Conservation (phyloP, 64 coral and sea anemone genomes). For the Dendrophyllia cribrosa region DNA sequence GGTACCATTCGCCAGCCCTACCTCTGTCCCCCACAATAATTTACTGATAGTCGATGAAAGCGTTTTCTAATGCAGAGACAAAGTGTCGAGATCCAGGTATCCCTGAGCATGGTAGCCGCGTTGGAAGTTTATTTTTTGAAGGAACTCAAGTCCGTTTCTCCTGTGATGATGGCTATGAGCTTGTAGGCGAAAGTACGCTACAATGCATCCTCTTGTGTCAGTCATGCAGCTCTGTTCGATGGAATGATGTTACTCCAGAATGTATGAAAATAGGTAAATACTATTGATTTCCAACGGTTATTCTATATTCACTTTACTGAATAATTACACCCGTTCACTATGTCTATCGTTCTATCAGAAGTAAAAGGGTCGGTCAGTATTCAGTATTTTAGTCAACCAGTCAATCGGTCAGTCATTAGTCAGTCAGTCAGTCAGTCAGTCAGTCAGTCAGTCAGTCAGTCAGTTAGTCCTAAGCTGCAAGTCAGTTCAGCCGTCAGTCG, state of each 20-base stretch:
- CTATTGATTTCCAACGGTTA: background rate
- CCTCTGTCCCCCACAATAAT: background rate
- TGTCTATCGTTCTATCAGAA: no score
- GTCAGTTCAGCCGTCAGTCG: no score
- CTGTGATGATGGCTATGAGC: slow-evolving; percentile 75
- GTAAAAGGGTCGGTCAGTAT: no score
- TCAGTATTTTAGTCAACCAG: no score
- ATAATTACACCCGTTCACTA: background rate
- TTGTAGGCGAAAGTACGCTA: slow-evolving; percentile 35
- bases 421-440: no score
- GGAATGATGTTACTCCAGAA: slow-evolving; percentile 60
- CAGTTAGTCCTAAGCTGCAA: no score
- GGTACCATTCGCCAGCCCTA: no score
- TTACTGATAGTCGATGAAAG: background rate
- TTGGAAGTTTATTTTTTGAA: slow-evolving; percentile 52
- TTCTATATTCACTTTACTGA: no score
- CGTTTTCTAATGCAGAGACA: background rate
- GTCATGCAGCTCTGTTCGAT: slow-evolving; percentile 28
- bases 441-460: no score
- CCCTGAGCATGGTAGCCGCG: slow-evolving; percentile 54
- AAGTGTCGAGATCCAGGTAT: slow-evolving; percentile 60
- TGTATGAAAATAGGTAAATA: slow-evolving; percentile 48
- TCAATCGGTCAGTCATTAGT: no score
- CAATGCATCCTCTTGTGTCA: slow-evolving; percentile 4
- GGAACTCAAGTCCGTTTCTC: slow-evolving; percentile 78